Conservation (phyloP, 2,888 invertebrate genomes). For the Andrena fulva region DNA sequence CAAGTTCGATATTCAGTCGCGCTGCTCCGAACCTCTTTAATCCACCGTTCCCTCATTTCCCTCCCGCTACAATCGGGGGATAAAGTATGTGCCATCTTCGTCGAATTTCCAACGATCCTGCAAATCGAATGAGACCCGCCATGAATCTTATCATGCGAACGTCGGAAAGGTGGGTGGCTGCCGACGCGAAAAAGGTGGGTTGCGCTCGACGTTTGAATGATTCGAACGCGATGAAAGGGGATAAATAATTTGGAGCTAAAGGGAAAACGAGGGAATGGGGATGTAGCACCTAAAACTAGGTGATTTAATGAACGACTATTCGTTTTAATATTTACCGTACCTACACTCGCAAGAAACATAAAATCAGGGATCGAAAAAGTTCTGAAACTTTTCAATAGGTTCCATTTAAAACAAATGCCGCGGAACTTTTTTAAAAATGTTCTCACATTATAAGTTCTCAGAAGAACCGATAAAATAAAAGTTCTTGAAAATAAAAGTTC, state of each 20-base stretch:
- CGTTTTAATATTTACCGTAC: background rate
- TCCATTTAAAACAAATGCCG: no score
- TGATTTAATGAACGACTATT: no score
- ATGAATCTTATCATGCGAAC: constrained; percentile 72
- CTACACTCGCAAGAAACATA: background rate
- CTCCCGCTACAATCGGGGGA: constrained; percentile 3
- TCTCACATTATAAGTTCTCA: no score
- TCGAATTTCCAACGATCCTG: constrained; percentile 73
- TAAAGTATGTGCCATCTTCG: constrained; percentile 49
- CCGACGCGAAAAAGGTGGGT: constrained; percentile 24
- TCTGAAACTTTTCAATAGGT: no score
- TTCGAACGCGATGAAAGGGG: background rate
- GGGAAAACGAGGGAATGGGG: background rate
- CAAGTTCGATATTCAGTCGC: constrained; percentile 64
- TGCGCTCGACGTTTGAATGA: constrained; percentile 36
- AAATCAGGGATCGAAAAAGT: no score
- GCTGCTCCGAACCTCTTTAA: constrained; percentile 17
- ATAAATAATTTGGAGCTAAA: constrained; percentile 3
- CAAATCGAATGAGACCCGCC: constrained; percentile 76
- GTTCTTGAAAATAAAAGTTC: no score
- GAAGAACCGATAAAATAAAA: no score
- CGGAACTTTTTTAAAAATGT: no score
- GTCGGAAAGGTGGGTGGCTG: constrained; percentile 17
- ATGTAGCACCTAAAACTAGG: background rate
- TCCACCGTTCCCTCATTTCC: constrained; percentile 18